These are phyloP conservation scores for Microcaecilia unicolor DNA, from an alignment of 2,797 vertebrate species.

Conservation along the genomic window DNA sequence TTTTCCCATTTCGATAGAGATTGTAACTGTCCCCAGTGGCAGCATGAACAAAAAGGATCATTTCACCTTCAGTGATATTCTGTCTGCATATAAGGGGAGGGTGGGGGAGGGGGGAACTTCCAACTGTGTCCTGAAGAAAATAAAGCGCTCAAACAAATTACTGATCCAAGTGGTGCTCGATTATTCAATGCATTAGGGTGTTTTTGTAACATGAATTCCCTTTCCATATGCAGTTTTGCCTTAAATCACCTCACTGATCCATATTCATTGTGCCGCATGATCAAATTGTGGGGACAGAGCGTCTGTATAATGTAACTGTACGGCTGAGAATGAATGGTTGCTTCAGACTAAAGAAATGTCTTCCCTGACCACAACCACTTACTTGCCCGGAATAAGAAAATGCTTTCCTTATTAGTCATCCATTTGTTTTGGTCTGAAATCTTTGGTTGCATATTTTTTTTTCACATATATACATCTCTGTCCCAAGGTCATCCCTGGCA, in stretches of 20 bases:
- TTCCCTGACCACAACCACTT: slow-evolving; percentile 14
- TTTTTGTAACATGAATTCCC: not conserved
- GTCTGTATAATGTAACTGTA: slow-evolving; percentile 27
- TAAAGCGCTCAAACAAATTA: no score
- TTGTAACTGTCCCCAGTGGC: slow-evolving; percentile 7
- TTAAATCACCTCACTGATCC: slow-evolving; percentile 12
- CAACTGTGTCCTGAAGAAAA: no score
- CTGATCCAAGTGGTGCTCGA: no score
- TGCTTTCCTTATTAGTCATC: slow-evolving; percentile 14
- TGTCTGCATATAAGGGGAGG: slow-evolving; percentile 6
- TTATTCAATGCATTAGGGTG: no score
- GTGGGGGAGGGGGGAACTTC: no score
- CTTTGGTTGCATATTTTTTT: slow-evolving; percentile 7
- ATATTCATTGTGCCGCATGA: slow-evolving; percentile 2
- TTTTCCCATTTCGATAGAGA: not conserved
- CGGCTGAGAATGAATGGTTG: slow-evolving; percentile 21
- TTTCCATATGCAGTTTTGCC: slow-evolving; percentile 12
- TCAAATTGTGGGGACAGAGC: slow-evolving; percentile 7
- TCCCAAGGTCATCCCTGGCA: no score
- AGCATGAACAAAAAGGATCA: not conserved
- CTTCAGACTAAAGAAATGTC: slow-evolving; percentile 29
- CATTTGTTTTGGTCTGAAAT: slow-evolving; percentile 10
- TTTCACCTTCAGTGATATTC: slow-evolving; percentile 1
- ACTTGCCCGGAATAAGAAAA: slow-evolving; percentile 20
- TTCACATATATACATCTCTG: no score